phyloP scores from a whole-genome alignment of 2,113 vertebrate genomes.

The Triplophysa siluroides region DNA sequence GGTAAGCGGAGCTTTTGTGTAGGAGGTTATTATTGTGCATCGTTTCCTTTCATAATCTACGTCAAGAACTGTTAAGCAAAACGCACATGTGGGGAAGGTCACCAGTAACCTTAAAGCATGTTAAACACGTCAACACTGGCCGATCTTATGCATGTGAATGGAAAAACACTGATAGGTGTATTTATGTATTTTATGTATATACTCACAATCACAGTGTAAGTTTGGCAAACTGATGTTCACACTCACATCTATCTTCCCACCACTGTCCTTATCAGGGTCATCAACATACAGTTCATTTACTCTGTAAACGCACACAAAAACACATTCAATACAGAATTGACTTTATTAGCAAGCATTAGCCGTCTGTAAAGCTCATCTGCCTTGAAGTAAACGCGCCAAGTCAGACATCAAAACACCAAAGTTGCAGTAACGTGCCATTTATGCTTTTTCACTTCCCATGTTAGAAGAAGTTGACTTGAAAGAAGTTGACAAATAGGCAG shows the following conservation, averaged over 20 bases:
- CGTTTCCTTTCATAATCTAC: neutral
- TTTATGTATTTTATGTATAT: slow-evolving; percentile 62
- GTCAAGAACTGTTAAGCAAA: neutral
- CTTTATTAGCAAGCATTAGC: neutral
- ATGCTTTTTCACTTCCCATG: slow-evolving; percentile 7
- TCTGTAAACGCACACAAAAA: slow-evolving; percentile 67
- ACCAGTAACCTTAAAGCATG: neutral
- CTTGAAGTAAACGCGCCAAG: neutral
- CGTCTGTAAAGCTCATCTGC: neutral
- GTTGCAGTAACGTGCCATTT: neutral
- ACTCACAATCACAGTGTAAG: slow-evolving; percentile 98
- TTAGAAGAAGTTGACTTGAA: slow-evolving; percentile 3
- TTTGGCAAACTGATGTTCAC: slow-evolving; percentile 98
- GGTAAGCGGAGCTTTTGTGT: neutral
- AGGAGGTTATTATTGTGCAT: neutral
- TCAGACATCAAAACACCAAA: slow-evolving; percentile 1
- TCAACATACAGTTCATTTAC: slow-evolving; percentile 98
- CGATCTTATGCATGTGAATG: neutral
- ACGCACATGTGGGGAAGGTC: neutral
- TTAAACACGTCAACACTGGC: neutral
- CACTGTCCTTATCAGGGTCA: slow-evolving; percentile 97
- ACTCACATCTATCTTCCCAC: slow-evolving; percentile 98
- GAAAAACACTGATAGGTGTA: slow-evolving; percentile 30
- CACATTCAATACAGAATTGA: neutral
- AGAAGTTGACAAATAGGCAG: neutral